Evolutionary conservation across 2,113 vertebrate genomes (phyloP).

Genomic region (Paramisgurnus dabryanus): DNA sequence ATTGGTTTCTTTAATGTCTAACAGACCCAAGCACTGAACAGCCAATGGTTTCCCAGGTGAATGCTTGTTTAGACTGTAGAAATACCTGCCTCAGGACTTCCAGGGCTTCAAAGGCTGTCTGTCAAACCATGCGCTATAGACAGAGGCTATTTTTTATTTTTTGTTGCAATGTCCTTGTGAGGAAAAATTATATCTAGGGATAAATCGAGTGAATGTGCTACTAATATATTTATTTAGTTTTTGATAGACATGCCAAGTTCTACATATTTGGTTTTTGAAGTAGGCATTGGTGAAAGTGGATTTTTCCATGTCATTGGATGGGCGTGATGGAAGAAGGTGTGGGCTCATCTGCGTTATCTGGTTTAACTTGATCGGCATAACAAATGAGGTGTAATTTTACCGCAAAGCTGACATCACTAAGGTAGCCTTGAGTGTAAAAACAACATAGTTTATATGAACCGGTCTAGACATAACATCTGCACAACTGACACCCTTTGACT

Average conservation of each 20-base stretch:
- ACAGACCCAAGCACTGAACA: background rate
- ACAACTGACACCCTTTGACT: slow-evolving; percentile 14
- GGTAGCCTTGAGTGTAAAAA: slow-evolving; percentile 18
- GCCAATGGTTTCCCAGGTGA: slow-evolving; percentile 16
- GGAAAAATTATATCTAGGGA: background rate
- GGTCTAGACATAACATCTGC: slow-evolving; percentile 29
- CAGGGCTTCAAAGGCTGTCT: background rate
- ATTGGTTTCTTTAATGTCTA: slow-evolving; percentile 31
- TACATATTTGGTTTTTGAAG: background rate
- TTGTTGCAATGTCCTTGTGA: background rate
- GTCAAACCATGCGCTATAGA: background rate
- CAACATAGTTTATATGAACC: slow-evolving; percentile 2
- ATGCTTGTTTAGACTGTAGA: slow-evolving; percentile 11
- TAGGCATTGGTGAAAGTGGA: background rate
- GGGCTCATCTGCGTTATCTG: slow-evolving; percentile 34
- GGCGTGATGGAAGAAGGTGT: slow-evolving; percentile 28
- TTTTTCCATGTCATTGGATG: background rate
- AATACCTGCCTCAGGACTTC: slow-evolving; percentile 19
- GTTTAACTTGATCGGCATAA: slow-evolving; percentile 20
- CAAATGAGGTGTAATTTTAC: slow-evolving; percentile 16
- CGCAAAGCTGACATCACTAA: slow-evolving; percentile 18
- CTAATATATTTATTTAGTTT: slow-evolving; percentile 4
- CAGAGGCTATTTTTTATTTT: background rate
- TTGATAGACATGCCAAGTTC: background rate
- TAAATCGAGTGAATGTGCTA: background rate